Conservation (phyloP, 2,797 vertebrate genomes). For the Epinephelus malabaricus region DNA sequence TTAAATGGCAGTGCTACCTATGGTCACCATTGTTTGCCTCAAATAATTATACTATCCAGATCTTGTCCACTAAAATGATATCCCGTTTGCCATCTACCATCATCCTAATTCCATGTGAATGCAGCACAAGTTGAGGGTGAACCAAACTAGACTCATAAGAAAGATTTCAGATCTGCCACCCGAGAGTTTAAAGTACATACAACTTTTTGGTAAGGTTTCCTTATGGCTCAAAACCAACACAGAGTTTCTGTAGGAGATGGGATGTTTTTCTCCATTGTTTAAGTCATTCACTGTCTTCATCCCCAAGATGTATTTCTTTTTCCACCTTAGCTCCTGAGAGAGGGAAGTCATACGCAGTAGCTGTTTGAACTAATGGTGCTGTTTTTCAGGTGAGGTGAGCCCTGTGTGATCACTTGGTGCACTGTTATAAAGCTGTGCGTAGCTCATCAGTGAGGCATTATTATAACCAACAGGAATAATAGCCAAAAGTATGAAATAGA, state of each 20-base stretch:
- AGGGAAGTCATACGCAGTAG: not conserved
- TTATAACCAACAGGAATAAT: not conserved
- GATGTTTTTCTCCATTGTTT: not conserved
- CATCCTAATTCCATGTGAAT: no score
- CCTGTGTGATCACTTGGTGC: not conserved
- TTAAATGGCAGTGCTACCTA: no score
- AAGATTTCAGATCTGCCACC: not conserved
- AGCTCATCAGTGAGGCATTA: not conserved
- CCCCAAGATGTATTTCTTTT: not conserved
- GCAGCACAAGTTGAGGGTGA: not conserved
- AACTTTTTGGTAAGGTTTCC: not conserved
- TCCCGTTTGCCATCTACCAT: no score
- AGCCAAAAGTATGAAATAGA: not conserved
- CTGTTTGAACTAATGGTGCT: not conserved
- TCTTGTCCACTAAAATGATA: no score
- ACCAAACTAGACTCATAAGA: not conserved
- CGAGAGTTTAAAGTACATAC: not conserved
- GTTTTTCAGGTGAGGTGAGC: not conserved
- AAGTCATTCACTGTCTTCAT: not conserved
- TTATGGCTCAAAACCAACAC: not conserved
- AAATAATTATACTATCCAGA: no score
- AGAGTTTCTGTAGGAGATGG: not conserved
- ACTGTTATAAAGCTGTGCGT: not conserved
- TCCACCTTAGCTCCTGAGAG: not conserved
- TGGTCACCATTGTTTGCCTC: no score